Percentiles rank a stretch among this genome's conserved stretches.
Evolutionary conservation across 2,888 invertebrate genomes (phyloP).

Genomic region (Alloscopus bannaensis): DNA sequence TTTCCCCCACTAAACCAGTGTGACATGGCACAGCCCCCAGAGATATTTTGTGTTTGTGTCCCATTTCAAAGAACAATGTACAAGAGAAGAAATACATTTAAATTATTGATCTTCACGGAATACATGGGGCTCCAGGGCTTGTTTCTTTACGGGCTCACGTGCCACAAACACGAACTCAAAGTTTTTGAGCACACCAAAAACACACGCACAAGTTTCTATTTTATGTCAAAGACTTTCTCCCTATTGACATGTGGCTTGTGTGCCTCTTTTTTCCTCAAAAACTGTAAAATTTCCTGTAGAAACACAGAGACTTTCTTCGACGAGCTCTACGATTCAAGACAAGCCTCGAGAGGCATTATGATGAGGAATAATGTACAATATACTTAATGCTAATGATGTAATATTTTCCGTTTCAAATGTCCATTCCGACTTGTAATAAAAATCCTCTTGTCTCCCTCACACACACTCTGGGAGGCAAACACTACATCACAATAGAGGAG

Average conservation of each 20-base stretch:
- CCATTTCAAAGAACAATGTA: slow-evolving; percentile 15
- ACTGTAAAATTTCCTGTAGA: no score
- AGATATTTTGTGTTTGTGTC: slow-evolving; percentile 25
- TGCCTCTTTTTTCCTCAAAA: no score
- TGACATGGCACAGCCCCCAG: slow-evolving; percentile 28
- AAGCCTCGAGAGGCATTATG: slow-evolving; percentile 8
- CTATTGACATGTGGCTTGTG: no score
- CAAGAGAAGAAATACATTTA: slow-evolving; percentile 44
- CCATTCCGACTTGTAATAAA: slow-evolving; percentile 22
- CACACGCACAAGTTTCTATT: no score
- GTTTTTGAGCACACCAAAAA: no score
- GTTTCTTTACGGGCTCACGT: no score
- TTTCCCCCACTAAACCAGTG: slow-evolving; percentile 84
- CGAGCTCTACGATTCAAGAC: no score
- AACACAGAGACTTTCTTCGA: no score
- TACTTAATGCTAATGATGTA: slow-evolving; percentile 53
- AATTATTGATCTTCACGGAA: slow-evolving; percentile 22
- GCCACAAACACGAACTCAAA: no score
- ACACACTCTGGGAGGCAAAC: neutral
- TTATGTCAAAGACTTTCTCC: no score
- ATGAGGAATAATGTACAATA: slow-evolving; percentile 30
- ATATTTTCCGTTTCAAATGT: slow-evolving; percentile 50
- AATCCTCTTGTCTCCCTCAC: slow-evolving; percentile 15
- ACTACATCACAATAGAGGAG: slow-evolving; percentile 8
- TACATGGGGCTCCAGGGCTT: neutral